phyloP scores from a whole-genome alignment of 1,140 invertebrate genomes.

The Neodiprion lecontei region DNA sequence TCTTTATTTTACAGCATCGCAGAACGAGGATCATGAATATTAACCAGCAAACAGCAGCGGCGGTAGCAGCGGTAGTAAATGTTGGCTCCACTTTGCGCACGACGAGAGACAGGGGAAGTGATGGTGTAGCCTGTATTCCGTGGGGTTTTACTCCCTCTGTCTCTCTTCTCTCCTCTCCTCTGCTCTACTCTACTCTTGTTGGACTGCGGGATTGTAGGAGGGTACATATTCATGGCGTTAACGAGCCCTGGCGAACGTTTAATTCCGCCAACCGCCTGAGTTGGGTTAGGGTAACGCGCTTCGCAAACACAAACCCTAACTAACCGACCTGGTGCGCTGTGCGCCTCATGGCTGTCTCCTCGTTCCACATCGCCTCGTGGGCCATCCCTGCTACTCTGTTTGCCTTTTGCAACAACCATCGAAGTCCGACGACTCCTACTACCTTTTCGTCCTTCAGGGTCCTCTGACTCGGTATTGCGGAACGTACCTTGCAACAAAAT shows the following conservation, averaged over 20 bases:
- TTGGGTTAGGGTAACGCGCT: conserved; percentile 63
- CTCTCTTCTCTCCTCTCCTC: neutral
- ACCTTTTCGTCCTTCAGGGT: too few species aligned
- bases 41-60: conserved; percentile 58
- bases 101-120: neutral
- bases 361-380: conserved; percentile 8
- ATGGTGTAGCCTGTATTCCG: neutral
- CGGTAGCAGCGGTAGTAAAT: neutral
- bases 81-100: neutral
- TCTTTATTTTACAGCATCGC: too few species aligned
- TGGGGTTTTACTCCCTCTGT: neutral
- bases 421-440: too few species aligned
- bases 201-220: conserved; percentile 42
- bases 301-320: conserved; percentile 63
- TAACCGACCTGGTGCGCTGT: conserved; percentile 49
- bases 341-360: conserved; percentile 24
- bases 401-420: too few species aligned
- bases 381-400: too few species aligned
- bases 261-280: conserved; percentile 62
- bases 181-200: neutral
- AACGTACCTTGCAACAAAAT: too few species aligned
- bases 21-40: conserved; percentile 50
- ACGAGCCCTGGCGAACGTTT: conserved; percentile 64
- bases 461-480: too few species aligned
- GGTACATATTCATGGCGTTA: conserved; percentile 66